Conservation (phyloP, 2,888 invertebrate species). For the Scrobipalpa costella region DNA sequence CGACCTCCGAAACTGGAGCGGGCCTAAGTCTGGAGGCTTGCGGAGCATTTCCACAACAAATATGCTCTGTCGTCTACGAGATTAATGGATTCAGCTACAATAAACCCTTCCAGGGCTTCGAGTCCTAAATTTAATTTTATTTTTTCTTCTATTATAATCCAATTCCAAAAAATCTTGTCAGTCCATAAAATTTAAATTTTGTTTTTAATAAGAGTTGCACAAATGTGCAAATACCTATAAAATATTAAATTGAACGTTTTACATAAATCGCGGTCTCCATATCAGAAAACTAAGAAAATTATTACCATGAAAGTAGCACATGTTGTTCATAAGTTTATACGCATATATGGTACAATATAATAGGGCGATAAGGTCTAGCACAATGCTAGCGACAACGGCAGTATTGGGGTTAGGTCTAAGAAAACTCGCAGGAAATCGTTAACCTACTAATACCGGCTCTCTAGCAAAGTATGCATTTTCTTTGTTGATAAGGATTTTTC, state of each 20-base stretch:
- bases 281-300: constrained; percentile 47
- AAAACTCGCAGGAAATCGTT: constrained; percentile 55
- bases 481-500: constrained; percentile 23
- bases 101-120: neutral
- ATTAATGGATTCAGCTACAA: constrained; percentile 28
- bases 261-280: constrained; percentile 24
- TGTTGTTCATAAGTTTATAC: constrained; percentile 58
- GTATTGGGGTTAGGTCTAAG: constrained; percentile 55
- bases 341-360: constrained; percentile 50
- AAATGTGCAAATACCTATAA: no score
- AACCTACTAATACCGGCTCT: constrained; percentile 54
- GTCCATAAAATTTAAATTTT: no score
- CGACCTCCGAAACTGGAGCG: constrained; percentile 74
- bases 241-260: neutral
- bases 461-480: constrained; percentile 13
- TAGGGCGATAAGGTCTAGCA: constrained; percentile 54
- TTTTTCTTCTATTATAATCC: no score
- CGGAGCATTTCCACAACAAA: constrained; percentile 47
- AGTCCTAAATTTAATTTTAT: neutral
- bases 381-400: constrained; percentile 36
- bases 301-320: constrained; percentile 59
- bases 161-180: no score
- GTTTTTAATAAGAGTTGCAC: no score
- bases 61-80: constrained; percentile 40
- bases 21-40: constrained; percentile 59